Percentiles rank a stretch among this genome's conserved stretches.
phyloP scores from a whole-genome alignment of 2,797 vertebrate species.

The Hapalemur alaotrensis region DNA sequence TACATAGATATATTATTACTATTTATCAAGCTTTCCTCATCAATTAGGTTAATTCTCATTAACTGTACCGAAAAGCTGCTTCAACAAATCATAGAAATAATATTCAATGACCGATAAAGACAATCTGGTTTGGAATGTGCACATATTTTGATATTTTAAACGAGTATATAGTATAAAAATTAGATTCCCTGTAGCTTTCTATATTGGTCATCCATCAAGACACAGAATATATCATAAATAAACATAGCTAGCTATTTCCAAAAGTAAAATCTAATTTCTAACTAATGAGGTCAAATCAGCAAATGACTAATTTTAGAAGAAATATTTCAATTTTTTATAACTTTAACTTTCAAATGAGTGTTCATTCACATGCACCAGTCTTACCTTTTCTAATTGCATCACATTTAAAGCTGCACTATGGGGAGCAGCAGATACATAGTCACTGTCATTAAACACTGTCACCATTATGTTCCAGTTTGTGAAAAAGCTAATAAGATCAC shows the following conservation, averaged over 20 bases:
- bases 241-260: neutral
- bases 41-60: neutral
- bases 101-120: neutral
- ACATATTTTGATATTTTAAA: slow-evolving; percentile 11
- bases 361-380: neutral
- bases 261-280: slow-evolving; percentile 1
- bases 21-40: neutral
- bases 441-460: slow-evolving; percentile 89
- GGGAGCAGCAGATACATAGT: slow-evolving; percentile 91
- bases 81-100: neutral
- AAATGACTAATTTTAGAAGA: neutral
- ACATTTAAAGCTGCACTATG: slow-evolving; percentile 94
- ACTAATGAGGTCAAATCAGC: neutral
- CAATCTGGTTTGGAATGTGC: neutral
- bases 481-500: slow-evolving; percentile 89
- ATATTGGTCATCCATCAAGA: neutral
- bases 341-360: neutral
- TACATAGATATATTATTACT: neutral
- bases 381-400: slow-evolving; percentile 89
- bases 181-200: neutral
- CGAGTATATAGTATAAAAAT: neutral
- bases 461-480: slow-evolving; percentile 89
- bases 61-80: neutral
- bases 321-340: neutral
- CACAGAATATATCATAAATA: slow-evolving; percentile 17